Conservation (phyloP, 2,113 vertebrate genomes). For the Uropsilus gracilis region DNA sequence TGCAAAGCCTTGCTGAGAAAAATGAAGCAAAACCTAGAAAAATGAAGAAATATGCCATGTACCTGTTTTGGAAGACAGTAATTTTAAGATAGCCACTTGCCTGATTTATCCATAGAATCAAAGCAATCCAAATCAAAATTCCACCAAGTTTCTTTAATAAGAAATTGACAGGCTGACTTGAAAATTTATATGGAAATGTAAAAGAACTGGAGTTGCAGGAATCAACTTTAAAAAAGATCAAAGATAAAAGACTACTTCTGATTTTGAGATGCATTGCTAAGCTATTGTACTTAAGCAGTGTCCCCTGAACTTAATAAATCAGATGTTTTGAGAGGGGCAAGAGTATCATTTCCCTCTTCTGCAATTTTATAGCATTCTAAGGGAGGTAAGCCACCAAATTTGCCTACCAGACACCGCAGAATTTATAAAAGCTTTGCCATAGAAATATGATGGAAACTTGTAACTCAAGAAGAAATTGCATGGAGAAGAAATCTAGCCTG, state of each 20-base stretch:
- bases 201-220: neutral
- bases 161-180: neutral
- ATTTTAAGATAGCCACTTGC: neutral
- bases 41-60: neutral
- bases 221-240: neutral
- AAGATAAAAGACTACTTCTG: neutral
- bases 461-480: conserved; percentile 82
- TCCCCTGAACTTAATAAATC: neutral
- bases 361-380: conserved; percentile 48
- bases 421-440: conserved; percentile 80
- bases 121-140: neutral
- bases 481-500: conserved; percentile 82
- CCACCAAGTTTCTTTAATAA: neutral
- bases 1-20: neutral
- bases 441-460: conserved; percentile 81
- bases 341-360: conserved; percentile 63
- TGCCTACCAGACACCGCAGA: conserved; percentile 79
- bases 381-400: conserved; percentile 34
- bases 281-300: neutral
- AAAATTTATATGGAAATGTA: conserved; percentile 35
- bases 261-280: neutral
- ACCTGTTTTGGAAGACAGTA: neutral
- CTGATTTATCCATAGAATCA: neutral
- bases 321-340: conserved; percentile 77
- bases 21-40: neutral